A percentile compares a stretch with the other conserved stretches of the same genome.
Evolutionary conservation across 2,888 invertebrate species (phyloP).

Genomic region (Candidula unifasciata): DNA sequence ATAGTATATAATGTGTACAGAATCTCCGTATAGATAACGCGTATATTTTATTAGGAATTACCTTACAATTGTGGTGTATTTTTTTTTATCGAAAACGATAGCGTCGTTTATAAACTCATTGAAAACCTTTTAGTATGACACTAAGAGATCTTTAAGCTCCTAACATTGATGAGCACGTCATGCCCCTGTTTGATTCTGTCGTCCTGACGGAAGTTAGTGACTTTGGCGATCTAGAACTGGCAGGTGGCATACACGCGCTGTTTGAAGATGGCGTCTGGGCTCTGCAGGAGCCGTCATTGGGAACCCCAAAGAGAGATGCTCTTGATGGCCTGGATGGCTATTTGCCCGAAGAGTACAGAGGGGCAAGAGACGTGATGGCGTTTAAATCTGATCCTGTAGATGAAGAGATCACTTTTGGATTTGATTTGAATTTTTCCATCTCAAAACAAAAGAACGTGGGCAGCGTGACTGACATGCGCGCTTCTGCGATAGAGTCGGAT

Average conservation of each 20-base stretch:
- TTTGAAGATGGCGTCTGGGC: conserved; percentile 27
- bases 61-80: too few relatives aligned
- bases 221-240: conserved; percentile 38
- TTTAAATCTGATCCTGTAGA: neutral
- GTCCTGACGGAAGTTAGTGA: conserved; percentile 46
- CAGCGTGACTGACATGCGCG: conserved; percentile 24
- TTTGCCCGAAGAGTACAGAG: neutral
- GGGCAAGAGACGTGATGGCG: neutral
- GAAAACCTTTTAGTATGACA: too few relatives aligned
- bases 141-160: too few relatives aligned
- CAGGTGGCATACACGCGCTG: conserved; percentile 30
- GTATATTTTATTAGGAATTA: too few relatives aligned
- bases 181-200: conserved; percentile 46
- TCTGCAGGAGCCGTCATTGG: conserved; percentile 29
- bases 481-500: conserved; percentile 25
- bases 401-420: conserved; percentile 3
- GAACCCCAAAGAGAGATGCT: neutral
- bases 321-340: neutral
- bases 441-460: conserved; percentile 22
- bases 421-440: conserved; percentile 34
- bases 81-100: too few relatives aligned
- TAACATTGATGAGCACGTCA: neutral
- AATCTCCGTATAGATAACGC: too few relatives aligned
- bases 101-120: too few relatives aligned
- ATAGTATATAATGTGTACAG: too few relatives aligned